phyloP scores from a whole-genome alignment of 2,888 invertebrate genomes.

The Campoplex capitator region DNA sequence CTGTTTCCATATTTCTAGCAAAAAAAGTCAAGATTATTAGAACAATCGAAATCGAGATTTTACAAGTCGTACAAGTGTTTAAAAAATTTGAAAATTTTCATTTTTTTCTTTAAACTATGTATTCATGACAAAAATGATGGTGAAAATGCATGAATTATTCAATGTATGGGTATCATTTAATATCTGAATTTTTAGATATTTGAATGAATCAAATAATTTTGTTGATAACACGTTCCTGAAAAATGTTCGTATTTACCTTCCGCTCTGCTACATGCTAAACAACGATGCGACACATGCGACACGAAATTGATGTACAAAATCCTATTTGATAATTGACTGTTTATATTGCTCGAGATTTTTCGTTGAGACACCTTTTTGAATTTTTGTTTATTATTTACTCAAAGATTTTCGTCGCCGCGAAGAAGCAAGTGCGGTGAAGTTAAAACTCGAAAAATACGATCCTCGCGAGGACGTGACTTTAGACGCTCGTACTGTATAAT shows the following conservation, averaged over 20 bases:
- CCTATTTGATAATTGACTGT: neutral
- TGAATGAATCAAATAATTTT: neutral
- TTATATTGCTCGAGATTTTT: neutral
- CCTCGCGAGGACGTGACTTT: conserved; percentile 9
- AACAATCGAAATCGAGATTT: neutral
- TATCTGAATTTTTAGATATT: neutral
- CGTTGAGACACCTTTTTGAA: neutral
- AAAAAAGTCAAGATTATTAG: neutral
- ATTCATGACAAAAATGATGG: neutral
- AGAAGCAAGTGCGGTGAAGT: neutral
- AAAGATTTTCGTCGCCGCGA: neutral
- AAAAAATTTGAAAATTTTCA: neutral
- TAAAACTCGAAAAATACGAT: neutral
- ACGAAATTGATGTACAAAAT: neutral
- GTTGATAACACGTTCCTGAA: conserved; percentile 3
- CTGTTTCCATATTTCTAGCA: conserved; percentile 22
- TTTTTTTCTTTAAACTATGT: neutral
- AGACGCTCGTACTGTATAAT: neutral
- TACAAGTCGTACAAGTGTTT: neutral
- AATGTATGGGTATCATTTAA: neutral
- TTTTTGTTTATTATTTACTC: neutral
- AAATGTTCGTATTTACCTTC: neutral
- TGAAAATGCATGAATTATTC: neutral
- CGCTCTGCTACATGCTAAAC: neutral
- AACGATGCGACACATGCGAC: neutral